phyloP scores from a whole-genome alignment of 2,888 invertebrate species.

The Trachelus tabidus region DNA sequence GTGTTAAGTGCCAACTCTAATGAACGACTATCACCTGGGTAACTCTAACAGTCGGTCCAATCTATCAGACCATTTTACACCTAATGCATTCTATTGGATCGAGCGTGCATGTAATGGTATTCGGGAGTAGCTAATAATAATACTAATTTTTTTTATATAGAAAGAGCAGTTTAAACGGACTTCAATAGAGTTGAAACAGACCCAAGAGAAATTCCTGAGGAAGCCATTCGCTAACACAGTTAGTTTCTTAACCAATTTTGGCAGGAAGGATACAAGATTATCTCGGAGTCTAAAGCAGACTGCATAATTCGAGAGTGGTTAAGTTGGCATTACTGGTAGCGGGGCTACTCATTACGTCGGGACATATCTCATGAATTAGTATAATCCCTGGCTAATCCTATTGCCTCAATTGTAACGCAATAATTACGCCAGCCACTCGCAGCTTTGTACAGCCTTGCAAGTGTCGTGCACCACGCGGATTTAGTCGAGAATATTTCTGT shows the following conservation, averaged over 20 bases:
- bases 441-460: conserved; percentile 3
- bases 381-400: conserved; percentile 26
- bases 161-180: background rate
- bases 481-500: background rate
- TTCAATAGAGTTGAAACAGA: background rate
- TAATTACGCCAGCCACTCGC: conserved; percentile 16
- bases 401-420: conserved; percentile 23
- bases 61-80: background rate
- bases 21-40: conserved; percentile 16
- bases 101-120: background rate
- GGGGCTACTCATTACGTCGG: conserved; percentile 4
- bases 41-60: background rate
- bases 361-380: conserved; percentile 20
- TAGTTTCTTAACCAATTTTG: conserved; percentile 17
- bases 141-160: background rate
- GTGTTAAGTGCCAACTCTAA: conserved; percentile 22
- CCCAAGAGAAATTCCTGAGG: background rate
- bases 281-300: conserved; percentile 11
- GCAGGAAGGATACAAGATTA: conserved; percentile 18
- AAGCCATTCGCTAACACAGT: conserved; percentile 10
- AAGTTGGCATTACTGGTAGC: conserved; percentile 14
- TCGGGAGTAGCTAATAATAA: background rate
- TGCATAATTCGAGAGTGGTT: conserved; percentile 16
- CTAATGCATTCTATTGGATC: background rate
- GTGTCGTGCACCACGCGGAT: background rate